Evolutionary conservation across 2,113 vertebrate genomes (phyloP), one percentile per base, ranked within the genome.

Genomic region (Pipra filicauda): DNA sequence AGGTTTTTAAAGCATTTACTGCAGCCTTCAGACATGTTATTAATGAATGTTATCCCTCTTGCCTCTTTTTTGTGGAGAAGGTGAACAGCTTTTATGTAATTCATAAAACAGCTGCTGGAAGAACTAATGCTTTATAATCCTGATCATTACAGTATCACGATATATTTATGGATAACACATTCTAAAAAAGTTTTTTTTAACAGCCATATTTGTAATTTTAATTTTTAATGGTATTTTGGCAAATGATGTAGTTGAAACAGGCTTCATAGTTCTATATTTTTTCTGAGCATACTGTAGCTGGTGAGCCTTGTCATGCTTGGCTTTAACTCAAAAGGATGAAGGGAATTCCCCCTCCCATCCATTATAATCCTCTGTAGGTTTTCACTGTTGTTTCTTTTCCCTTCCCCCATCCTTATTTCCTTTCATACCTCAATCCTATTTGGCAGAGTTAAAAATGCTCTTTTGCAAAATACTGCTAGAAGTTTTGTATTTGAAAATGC

Each of bases 61-160:
- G 20, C 11, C 39, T 92, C 59, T 35, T 59, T 77, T 89, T 66
- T 59, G 37, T 64, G 46, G 46, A 39, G 65, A 96, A 90, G 66
- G 86, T 93, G 83, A 97, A 92, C 33, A 48, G 87, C 65, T 95
- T 87, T 91, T 93, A 95, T 79, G 54, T 95, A 96, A 92, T 37
- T 57, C 37, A 72, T 87, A 75, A 51, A 95, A 72, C 73, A 95
- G 93, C 86, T 91, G 87, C 62, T 91, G 73, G 54, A 87, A 91
- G 52, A 92, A 67, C 57, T 88, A 93, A 81, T 2, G 2, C 65
- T 92, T 75, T 62, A 48, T 95, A 95, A 95, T 92, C 93, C 70
- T 72, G 35, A 87, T 82, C 2, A 1, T 75, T 77, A 82, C 62
- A 75, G 37, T 72, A 72, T 67, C 30, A 31, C 24, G 59, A 19